Conservation (phyloP, 2,797 vertebrate species). For the Prionace glauca region DNA sequence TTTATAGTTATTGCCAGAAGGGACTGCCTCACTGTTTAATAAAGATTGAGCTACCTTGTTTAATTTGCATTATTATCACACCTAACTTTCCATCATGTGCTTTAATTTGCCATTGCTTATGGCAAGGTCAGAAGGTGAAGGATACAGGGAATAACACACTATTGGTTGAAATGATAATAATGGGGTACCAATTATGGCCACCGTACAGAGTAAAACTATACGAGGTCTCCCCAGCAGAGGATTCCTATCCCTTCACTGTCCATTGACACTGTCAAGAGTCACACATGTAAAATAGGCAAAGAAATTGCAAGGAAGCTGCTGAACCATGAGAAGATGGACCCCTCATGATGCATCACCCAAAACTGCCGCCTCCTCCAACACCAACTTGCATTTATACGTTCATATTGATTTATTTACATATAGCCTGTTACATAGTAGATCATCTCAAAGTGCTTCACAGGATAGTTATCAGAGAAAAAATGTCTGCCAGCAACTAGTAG, state of each 20-base stretch:
- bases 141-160: not conserved
- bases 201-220: not conserved
- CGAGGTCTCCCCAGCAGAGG: not conserved
- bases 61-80: not conserved
- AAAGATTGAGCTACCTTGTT: not conserved
- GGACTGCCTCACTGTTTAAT: not conserved
- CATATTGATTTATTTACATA: too few species aligned
- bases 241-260: not conserved
- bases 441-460: not conserved
- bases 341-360: not conserved
- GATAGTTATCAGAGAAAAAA: not conserved
- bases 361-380: not conserved
- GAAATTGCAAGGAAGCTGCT: not conserved
- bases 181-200: not conserved
- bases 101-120: not conserved
- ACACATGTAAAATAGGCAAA: not conserved
- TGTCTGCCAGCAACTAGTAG: not conserved
- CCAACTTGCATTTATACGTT: not conserved
- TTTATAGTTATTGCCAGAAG: not conserved
- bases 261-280: not conserved
- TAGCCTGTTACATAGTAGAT: not conserved
- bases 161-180: not conserved
- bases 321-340: not conserved
- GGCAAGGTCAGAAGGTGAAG: not conserved
- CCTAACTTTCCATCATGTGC: not conserved